Base-by-base conservation (phyloP, 2,113 vertebrate species). In the Mungos mungo region DNA sequence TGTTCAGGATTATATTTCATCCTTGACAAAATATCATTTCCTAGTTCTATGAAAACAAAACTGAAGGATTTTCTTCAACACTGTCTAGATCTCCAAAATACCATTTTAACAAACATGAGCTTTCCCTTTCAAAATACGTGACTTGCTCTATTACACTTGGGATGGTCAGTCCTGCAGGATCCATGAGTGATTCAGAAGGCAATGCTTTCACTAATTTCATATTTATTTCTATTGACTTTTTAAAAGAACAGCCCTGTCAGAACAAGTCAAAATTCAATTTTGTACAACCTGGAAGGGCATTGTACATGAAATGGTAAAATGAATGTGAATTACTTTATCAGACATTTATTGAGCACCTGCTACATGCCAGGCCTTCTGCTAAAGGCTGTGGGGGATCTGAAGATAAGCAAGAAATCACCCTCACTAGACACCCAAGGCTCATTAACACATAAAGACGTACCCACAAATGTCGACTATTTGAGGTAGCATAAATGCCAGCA, bases 191-290 rank as follows among this genome's bases (percentile, higher is more conserved):
- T 38, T 93, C 52, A 47, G 65, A 81, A 72, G 33, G 25, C 89
- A 94, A 86, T 50, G 21, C 81, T 96, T 93, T 88, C 35, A 82
- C 57, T 96, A 80, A 92, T 81, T 95, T 96, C 74, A 71, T 69
- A 93, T 96, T 96, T 97, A 87, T 90, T 95, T 93, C 18, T 85
- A 92, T 87, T 92, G 87, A 66, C n/a, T 66, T 96, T 60, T 86
- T 31, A 33, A 86, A 93, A 90, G 35, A 86, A 60, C 10, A 69
- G n/a, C 18, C n/a, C 1, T 66, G 10, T 54, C 27, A 91, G 76
- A 88, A 86, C 45, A 90, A 60, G 18, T 85, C 18, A 68, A 23
- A 86, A 80, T 90, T 88, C 1, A 35, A 45, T 79, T 94, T 88
- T 72, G 6, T 65, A 57, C 1, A 50, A 23, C 21, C 45, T 91